Conservation (phyloP, 2,797 vertebrate species). For the Neoniphon sammara region DNA sequence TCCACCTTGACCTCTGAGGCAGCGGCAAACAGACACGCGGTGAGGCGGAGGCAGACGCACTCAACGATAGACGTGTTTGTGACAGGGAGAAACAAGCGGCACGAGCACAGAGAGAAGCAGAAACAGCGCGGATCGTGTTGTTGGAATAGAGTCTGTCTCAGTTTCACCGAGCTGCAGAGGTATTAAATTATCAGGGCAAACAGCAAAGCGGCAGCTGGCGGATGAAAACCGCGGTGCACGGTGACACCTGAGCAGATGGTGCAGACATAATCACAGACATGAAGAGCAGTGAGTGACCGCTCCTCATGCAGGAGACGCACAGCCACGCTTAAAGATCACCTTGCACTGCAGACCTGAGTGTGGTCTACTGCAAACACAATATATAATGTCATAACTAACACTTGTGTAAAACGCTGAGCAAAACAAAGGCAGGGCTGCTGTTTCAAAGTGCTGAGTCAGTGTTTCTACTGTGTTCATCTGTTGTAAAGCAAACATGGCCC, state of each 20-base stretch:
- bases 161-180: neutral
- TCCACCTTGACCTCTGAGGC: constrained; percentile 82
- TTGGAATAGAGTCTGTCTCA: neutral
- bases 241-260: constrained; percentile 38
- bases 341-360: constrained; percentile 30
- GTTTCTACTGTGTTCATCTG: constrained; percentile 29
- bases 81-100: neutral
- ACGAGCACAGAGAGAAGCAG: neutral
- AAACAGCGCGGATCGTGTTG: neutral
- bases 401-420: constrained; percentile 62
- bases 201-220: constrained; percentile 10
- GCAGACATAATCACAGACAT: neutral
- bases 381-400: constrained; percentile 61
- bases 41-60: neutral
- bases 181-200: constrained; percentile 19
- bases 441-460: constrained; percentile 68
- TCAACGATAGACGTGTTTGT: neutral
- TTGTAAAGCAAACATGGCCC: neutral
- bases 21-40: neutral
- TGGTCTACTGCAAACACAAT: constrained; percentile 54
- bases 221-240: neutral
- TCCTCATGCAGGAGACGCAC: too few species aligned
- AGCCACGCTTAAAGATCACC: constrained; percentile 30
- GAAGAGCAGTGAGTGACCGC: neutral
- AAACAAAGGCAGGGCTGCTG: constrained; percentile 36